Evolutionary conservation across 1,140 invertebrate genomes (phyloP).

Genomic region (Camponotus vicinus): DNA sequence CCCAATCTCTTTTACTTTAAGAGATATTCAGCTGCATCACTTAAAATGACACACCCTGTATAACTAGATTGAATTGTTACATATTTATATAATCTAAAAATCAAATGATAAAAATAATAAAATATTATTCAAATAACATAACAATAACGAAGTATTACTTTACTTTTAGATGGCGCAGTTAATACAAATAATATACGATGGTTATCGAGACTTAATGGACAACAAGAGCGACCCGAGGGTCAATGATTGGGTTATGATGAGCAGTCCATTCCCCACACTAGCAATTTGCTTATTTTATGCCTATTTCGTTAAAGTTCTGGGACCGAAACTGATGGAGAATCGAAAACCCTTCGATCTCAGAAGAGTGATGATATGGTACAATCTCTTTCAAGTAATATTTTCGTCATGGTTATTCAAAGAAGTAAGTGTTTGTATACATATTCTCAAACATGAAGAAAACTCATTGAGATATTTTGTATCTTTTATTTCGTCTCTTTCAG

Average conservation of each 20-base stretch:
- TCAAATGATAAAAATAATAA: background rate
- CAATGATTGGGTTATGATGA: slow-evolving; percentile 94
- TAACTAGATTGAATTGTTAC: background rate
- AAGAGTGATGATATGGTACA: slow-evolving; percentile 93
- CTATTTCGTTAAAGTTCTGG: slow-evolving; percentile 92
- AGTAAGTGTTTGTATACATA: slow-evolving; percentile 86
- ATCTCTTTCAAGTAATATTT: slow-evolving; percentile 94
- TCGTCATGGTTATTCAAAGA: slow-evolving; percentile 94
- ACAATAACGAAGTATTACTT: slow-evolving; percentile 24
- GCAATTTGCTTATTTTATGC: slow-evolving; percentile 92
- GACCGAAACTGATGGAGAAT: slow-evolving; percentile 96
- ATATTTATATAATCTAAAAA: background rate
- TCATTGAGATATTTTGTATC: background rate
- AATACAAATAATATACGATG: slow-evolving; percentile 85
- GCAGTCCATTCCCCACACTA: slow-evolving; percentile 93
- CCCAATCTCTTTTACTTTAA: too few species aligned
- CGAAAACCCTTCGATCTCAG: slow-evolving; percentile 94
- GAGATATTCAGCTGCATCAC: too few species aligned
- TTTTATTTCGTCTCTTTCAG: slow-evolving; percentile 82
- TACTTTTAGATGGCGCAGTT: slow-evolving; percentile 85
- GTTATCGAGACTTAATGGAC: slow-evolving; percentile 90
- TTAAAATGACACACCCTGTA: too few species aligned
- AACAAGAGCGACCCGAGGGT: slow-evolving; percentile 93
- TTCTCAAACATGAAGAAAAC: background rate
- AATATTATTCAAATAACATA: background rate